These are phyloP conservation scores for Shinisaurus crocodilurus DNA, from an alignment of 2,113 vertebrate genomes.

Conservation along the genomic window DNA sequence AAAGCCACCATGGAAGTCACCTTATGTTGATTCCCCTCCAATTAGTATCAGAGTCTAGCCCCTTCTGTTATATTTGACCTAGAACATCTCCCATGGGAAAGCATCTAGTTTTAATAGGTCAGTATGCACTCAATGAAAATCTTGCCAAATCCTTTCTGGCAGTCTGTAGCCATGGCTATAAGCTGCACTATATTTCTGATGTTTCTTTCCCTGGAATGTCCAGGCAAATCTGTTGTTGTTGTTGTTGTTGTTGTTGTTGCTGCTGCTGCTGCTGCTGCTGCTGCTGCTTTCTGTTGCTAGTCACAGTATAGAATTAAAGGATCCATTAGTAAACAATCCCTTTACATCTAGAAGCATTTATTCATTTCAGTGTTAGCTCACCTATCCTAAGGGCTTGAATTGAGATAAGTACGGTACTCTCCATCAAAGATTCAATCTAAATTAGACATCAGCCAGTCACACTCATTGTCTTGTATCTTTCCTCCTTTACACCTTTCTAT, in stretches of 20 bases:
- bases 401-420: background rate
- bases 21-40: background rate
- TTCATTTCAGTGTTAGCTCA: background rate
- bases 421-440: background rate
- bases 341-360: background rate
- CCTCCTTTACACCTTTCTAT: background rate
- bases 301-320: background rate
- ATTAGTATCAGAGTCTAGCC: background rate
- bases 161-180: background rate
- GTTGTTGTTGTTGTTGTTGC: background rate
- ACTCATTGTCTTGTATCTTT: background rate
- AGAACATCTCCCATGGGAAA: background rate
- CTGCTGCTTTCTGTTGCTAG: background rate
- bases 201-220: background rate
- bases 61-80: slow-evolving; percentile 5
- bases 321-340: background rate
- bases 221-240: background rate
- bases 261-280: too few relatives aligned
- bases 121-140: background rate
- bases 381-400: too few relatives aligned
- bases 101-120: background rate
- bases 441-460: background rate
- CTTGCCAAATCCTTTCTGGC: background rate
- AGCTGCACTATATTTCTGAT: background rate
- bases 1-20: background rate